phyloP scores from a whole-genome alignment of 2,113 vertebrate species.

The Rhineura floridana region DNA sequence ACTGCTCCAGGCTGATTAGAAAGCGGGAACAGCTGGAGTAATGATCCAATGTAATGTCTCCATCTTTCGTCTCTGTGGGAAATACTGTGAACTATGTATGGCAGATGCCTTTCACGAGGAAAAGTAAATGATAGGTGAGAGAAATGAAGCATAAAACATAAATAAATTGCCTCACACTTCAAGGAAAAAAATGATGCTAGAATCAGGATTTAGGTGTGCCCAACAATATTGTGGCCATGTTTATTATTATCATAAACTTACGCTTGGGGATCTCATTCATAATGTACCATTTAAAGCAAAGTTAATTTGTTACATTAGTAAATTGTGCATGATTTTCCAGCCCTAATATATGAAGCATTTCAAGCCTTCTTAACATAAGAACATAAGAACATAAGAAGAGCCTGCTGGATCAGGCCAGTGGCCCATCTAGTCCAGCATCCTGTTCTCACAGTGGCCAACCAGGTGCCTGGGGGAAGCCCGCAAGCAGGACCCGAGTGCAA shows the following conservation, averaged over 20 bases:
- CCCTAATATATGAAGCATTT: constrained; percentile 55
- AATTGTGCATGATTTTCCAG: constrained; percentile 59
- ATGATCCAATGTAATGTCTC: background rate
- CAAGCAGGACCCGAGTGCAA: too few species aligned
- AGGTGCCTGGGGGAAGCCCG: too few species aligned
- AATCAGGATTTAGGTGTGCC: constrained; percentile 24
- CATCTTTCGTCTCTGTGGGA: constrained; percentile 11
- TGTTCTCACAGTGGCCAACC: too few species aligned
- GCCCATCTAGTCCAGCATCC: too few species aligned
- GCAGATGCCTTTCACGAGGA: constrained; percentile 14
- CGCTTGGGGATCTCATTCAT: constrained; percentile 55
- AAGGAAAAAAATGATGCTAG: constrained; percentile 20
- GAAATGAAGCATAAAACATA: constrained; percentile 26
- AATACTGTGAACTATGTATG: constrained; percentile 47
- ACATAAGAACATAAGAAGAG: too few species aligned
- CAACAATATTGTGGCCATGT: constrained; percentile 7
- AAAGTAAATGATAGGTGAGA: constrained; percentile 13
- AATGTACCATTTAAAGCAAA: constrained; percentile 51
- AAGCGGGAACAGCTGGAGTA: constrained; percentile 39
- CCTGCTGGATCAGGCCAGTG: too few species aligned
- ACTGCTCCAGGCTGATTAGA: constrained; percentile 39
- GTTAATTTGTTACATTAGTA: constrained; percentile 55
- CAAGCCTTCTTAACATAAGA: too few species aligned
- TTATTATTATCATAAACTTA: constrained; percentile 6
- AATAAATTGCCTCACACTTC: constrained; percentile 14